phyloP scores from a whole-genome alignment of 1,140 invertebrate genomes.

The Philopotamus ludificatus region DNA sequence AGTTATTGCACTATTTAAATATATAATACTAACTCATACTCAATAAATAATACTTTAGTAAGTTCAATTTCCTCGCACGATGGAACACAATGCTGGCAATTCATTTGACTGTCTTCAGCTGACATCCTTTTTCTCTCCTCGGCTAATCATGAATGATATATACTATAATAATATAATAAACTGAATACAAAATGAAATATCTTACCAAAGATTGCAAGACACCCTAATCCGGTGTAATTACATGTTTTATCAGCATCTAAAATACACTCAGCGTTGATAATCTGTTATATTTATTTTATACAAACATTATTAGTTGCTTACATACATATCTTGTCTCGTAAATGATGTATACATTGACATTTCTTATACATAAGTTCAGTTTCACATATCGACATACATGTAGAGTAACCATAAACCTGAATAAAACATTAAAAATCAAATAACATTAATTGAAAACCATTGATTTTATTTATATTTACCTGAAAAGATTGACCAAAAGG shows the following conservation, averaged over 20 bases:
- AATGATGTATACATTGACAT: slow-evolving; percentile 57
- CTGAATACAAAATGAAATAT: slow-evolving; percentile 5
- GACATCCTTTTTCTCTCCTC: slow-evolving; percentile 45
- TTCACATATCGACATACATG: slow-evolving; percentile 54
- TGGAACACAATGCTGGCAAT: slow-evolving; percentile 52
- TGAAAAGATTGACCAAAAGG: slow-evolving; percentile 44
- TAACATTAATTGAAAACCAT: neutral
- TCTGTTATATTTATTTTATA: too few species aligned
- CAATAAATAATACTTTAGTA: slow-evolving; percentile 46
- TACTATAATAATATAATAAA: slow-evolving; percentile 7
- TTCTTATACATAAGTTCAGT: slow-evolving; percentile 49
- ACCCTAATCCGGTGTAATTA: slow-evolving; percentile 55
- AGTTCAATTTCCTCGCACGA: slow-evolving; percentile 57
- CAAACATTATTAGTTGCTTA: too few species aligned
- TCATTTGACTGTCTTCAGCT: slow-evolving; percentile 44
- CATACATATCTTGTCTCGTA: slow-evolving; percentile 50
- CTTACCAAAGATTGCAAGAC: slow-evolving; percentile 54
- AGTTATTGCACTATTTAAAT: neutral
- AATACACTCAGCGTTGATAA: too few species aligned
- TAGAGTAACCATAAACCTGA: slow-evolving; percentile 56
- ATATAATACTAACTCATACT: slow-evolving; percentile 38
- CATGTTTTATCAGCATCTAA: slow-evolving; percentile 50
- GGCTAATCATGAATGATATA: slow-evolving; percentile 12
- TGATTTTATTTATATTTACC: slow-evolving; percentile 1
- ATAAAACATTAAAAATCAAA: slow-evolving; percentile 13